Base-by-base conservation (phyloP, 2,797 vertebrate species). In the Molothrus ater region DNA sequence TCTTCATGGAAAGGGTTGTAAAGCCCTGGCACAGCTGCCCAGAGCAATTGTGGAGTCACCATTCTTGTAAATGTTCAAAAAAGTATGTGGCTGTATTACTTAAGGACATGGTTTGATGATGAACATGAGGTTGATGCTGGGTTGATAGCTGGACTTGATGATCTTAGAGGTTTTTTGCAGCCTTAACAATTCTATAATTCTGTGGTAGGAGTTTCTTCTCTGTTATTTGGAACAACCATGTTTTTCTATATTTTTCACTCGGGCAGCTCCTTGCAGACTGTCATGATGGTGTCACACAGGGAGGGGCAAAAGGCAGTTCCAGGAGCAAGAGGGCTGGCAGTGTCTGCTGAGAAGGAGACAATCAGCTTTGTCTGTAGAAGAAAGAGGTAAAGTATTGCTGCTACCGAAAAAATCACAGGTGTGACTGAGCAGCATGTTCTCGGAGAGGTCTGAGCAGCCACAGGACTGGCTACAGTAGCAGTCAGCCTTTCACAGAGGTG, bases 381-480 rank as follows among this genome's bases (percentile, higher is more conserved):
- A 54, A 56, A 69, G 40, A 66, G 42, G 15, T 6, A 1, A 60
- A n/a, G 17, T 1, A 36, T 16, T 43, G 73, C 38, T 86, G 61
- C 47, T 47, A 21, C 54, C 51, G 26, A 25, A 45, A 31, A 53
- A 11, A 2, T 32, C 2, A 1, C 15, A 15, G 3, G 2, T 13
- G 48, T 38, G n/a, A 34, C 34, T 43, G 54, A 60, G 42, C 43
- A 43, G 32, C 54, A 53, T 32, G 43, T 11, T 51, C 29, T 32
- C 1, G 0, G 17, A 34, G 59, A 19, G 18, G 13, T 9, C 38
- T 38, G 34, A 28, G 50, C 45, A 74, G 45, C 45, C 40, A 3
- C 0, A 26, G 32, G 32, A 19, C 5, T 11, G 69, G 32, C 31
- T 24, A 0, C 26, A 53, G 31, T 0, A n/a, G 12, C 48, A 32